Evolutionary conservation across 2,797 vertebrate genomes (phyloP).

Genomic region (Sebastes taczanowskii): DNA sequence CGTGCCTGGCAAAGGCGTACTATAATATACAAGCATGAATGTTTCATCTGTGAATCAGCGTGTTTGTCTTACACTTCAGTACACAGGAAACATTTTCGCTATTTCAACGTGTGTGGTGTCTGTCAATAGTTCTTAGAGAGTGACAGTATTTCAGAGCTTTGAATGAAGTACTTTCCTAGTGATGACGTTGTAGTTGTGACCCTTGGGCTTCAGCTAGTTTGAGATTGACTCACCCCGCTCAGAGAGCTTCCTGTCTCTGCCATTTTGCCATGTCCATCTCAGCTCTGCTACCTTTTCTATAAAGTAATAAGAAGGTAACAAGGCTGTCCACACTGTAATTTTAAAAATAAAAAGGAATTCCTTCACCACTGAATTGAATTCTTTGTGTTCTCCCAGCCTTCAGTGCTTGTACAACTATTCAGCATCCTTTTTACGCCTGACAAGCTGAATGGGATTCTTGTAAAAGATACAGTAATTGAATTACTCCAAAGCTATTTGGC

Average conservation of each 20-base stretch:
- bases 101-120: slow-evolving; percentile 8
- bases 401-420: slow-evolving; percentile 18
- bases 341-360: slow-evolving; percentile 9
- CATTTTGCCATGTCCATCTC: background rate
- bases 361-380: slow-evolving; percentile 9
- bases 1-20: background rate
- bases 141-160: slow-evolving; percentile 18
- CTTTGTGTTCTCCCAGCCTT: slow-evolving; percentile 1
- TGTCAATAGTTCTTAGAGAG: background rate
- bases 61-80: slow-evolving; percentile 46
- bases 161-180: background rate
- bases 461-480: slow-evolving; percentile 66
- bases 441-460: slow-evolving; percentile 51
- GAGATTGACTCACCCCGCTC: background rate
- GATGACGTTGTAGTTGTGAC: background rate
- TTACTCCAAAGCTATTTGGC: slow-evolving; percentile 65
- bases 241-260: background rate
- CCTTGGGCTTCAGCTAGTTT: background rate
- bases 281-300: background rate
- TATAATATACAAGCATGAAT: slow-evolving; percentile 4
- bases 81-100: slow-evolving; percentile 32
- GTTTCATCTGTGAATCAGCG: slow-evolving; percentile 27
- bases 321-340: background rate
- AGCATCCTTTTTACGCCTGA: slow-evolving; percentile 17
- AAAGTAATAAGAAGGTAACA: slow-evolving; percentile 1